These are phyloP conservation scores for Mesochorus sp. DNA, from an alignment of 2,888 invertebrate species.

Conservation along the genomic window DNA sequence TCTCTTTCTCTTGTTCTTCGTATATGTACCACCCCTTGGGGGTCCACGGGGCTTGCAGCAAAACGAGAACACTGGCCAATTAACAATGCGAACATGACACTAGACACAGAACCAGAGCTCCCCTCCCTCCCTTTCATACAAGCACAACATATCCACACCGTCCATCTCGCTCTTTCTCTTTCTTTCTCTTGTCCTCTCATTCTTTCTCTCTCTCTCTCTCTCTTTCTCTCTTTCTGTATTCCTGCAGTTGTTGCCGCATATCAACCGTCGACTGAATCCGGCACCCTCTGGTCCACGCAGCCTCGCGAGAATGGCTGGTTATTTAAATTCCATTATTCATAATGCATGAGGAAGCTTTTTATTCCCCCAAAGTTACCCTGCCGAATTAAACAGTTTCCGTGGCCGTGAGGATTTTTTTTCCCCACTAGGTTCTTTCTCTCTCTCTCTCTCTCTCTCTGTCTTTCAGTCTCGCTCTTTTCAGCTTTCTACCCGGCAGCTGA, in stretches of 20 bases:
- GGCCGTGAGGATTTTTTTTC: slow-evolving; percentile 66
- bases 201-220: not conserved
- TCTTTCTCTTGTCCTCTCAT: not conserved
- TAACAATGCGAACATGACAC: slow-evolving; percentile 78
- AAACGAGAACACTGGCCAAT: slow-evolving; percentile 73
- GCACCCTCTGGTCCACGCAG: slow-evolving; percentile 66
- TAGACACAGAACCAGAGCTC: slow-evolving; percentile 58
- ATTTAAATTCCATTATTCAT: slow-evolving; percentile 80
- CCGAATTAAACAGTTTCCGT: slow-evolving; percentile 75
- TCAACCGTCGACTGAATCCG: slow-evolving; percentile 67
- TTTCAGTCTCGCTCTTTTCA: slow-evolving; percentile 45
- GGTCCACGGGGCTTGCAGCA: slow-evolving; percentile 65
- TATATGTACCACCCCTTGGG: slow-evolving; percentile 56
- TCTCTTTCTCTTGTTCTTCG: slow-evolving; percentile 42
- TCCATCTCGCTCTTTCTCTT: slow-evolving; percentile 4
- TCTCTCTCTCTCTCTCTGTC: slow-evolving; percentile 41
- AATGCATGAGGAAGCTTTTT: slow-evolving; percentile 77
- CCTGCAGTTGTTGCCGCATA: slow-evolving; percentile 49
- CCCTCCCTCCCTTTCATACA: slow-evolving; percentile 2
- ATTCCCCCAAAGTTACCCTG: slow-evolving; percentile 67
- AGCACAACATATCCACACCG: too few relatives aligned
- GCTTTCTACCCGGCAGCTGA: slow-evolving; percentile 34
- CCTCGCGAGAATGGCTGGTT: slow-evolving; percentile 62
- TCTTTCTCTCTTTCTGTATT: not conserved
- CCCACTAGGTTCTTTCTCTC: slow-evolving; percentile 50